Base-by-base conservation (phyloP, 2,888 invertebrate species). In the Nemurella pictetii region DNA sequence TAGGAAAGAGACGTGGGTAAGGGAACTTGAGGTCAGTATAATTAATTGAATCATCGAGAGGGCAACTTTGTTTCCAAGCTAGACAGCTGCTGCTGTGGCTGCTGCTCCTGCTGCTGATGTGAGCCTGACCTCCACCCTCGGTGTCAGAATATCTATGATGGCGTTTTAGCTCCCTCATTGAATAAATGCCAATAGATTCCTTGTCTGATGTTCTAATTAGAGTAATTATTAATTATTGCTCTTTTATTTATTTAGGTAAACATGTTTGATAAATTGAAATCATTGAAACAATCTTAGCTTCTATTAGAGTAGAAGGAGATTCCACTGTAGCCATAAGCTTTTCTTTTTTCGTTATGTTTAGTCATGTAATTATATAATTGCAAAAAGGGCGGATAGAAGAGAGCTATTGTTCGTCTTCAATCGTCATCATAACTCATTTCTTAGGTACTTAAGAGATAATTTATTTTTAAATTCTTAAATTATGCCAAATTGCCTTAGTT, bases 11-110 rank as follows among this genome's bases (percentile, higher is more conserved):
- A 55, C 3, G 55, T 15, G 20, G 3, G 26, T 26, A 28, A 75
- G 27, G 20, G 75, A 75, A 20, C 75, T 28, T 28, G 75, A 75
- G 75, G 75, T 75, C 75, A 75, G 75, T 75, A 75, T 75, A 75
- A 75, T 75, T 75, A 75, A 28, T 27, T 75, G 75, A 75, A 27
- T 75, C 26, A 28, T 27, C 0, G 75, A 75, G 75, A 75, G 75
- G 75, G 26, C 75, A 25, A 75, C 26, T 26, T 75, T n/a, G 75
- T 75, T 75, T n/a, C 12, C 75, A 26, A 75, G 7, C 26, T 9
- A 27, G 75, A 75, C 75, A 75, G 75, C 75, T 75, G 75, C 75
- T n/a, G n/a, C n/a, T n/a, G n/a, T n/a, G n/a, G n/a, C n/a, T n/a
- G n/a, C n/a, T n/a, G n/a, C n/a, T n/a, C n/a, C n/a, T n/a, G n/a